A percentile compares a stretch with the other conserved stretches of the same genome.
Conservation (phyloP, 1,140 invertebrate genomes). For the Campoletis sonorensis region DNA sequence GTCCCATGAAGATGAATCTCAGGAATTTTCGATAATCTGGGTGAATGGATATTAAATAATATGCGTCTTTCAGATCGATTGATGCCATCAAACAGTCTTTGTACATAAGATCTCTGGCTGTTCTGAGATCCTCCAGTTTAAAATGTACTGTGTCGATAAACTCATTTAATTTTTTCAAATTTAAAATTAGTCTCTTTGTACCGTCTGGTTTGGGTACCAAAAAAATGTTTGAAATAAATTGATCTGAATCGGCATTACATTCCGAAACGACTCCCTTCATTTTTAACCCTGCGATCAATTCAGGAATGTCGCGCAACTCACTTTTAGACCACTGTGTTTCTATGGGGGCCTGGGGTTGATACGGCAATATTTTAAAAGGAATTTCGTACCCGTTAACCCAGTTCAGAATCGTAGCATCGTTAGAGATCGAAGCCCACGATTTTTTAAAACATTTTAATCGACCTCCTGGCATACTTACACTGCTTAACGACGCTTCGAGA, state of each 20-base stretch:
- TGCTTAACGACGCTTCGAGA: slow-evolving; percentile 1
- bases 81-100: slow-evolving; percentile 51
- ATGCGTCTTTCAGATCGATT: slow-evolving; percentile 56
- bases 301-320: not conserved
- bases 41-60: slow-evolving; percentile 49
- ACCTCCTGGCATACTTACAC: slow-evolving; percentile 42
- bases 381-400: slow-evolving; percentile 48
- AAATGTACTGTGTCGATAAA: slow-evolving; percentile 57
- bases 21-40: slow-evolving; percentile 58
- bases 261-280: slow-evolving; percentile 34
- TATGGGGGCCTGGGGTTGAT: not conserved
- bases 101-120: slow-evolving; percentile 47
- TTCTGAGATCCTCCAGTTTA: slow-evolving; percentile 59
- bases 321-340: slow-evolving; percentile 6
- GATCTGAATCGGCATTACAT: slow-evolving; percentile 43
- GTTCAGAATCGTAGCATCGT: slow-evolving; percentile 39
- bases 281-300: not conserved
- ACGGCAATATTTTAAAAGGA: slow-evolving; percentile 29
- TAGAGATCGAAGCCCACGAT: slow-evolving; percentile 42
- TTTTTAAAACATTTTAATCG: slow-evolving; percentile 43
- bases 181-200: slow-evolving; percentile 57
- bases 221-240: slow-evolving; percentile 60
- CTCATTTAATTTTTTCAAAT: slow-evolving; percentile 60
- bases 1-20: slow-evolving; percentile 57
- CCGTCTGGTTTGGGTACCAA: slow-evolving; percentile 55